Evolutionary conservation across 2,888 invertebrate genomes (phyloP).

Genomic region (Nymphalis urticae): DNA sequence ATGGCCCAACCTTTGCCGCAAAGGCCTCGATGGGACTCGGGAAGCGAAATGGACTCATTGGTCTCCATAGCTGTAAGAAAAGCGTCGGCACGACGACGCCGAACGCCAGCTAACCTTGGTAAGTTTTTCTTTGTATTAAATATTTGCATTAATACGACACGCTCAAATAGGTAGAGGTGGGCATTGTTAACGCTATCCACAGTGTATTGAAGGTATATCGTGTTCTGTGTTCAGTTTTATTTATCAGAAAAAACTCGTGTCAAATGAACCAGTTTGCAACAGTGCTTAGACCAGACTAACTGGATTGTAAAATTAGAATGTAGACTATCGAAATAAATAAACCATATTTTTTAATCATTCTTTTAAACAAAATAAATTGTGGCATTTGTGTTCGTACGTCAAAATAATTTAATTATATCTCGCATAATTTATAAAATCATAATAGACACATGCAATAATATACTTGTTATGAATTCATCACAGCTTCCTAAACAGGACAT

Average conservation of each 20-base stretch:
- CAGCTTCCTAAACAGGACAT: too few species aligned
- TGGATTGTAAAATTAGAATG: conserved; percentile 27
- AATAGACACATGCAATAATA: too few species aligned
- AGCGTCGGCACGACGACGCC: conserved; percentile 83
- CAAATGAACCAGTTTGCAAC: conserved; percentile 23
- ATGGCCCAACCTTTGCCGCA: conserved; percentile 56
- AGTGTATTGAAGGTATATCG: conserved; percentile 16
- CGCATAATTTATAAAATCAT: too few species aligned
- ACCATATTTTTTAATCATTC: background rate
- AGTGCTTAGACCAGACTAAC: conserved; percentile 15
- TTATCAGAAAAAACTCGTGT: conserved; percentile 21
- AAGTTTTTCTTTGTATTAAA: conserved; percentile 24
- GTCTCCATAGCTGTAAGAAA: conserved; percentile 84
- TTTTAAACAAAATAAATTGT: background rate
- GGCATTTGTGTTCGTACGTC: background rate
- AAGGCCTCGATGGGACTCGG: conserved; percentile 74
- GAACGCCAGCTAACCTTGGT: conserved; percentile 77
- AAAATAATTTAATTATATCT: too few species aligned
- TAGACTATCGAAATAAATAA: conserved; percentile 6
- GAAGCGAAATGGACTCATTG: conserved; percentile 81
- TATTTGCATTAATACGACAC: conserved; percentile 30
- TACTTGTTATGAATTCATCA: too few species aligned
- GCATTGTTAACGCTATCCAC: conserved; percentile 16
- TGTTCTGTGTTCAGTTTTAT: conserved; percentile 19
- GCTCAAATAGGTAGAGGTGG: conserved; percentile 19